These are phyloP conservation scores for Panthera uncia DNA, from an alignment of 2,113 vertebrate genomes.

Conservation along the genomic window DNA sequence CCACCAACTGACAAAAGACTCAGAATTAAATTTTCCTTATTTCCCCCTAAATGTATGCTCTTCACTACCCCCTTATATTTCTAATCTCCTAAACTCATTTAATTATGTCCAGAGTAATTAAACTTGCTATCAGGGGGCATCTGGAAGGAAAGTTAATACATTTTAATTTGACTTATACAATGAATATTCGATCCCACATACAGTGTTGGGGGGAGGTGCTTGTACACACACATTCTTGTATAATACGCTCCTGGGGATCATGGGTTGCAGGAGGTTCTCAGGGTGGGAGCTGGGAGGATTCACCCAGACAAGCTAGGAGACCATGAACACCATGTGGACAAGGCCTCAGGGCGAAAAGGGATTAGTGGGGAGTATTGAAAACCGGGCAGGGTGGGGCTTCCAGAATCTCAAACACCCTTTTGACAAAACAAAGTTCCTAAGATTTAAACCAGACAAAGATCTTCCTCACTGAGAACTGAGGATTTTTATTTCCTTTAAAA, in stretches of 20 bases:
- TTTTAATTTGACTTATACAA: conserved; percentile 78
- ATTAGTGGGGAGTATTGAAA: conserved; percentile 15
- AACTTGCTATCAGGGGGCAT: conserved; percentile 80
- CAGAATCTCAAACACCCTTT: conserved; percentile 40
- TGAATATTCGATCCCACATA: conserved; percentile 58
- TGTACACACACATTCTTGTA: conserved; percentile 24
- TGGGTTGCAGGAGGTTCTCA: neutral
- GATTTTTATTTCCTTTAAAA: conserved; percentile 49
- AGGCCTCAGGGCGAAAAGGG: neutral
- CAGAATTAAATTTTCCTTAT: conserved; percentile 64
- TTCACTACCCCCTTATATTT: conserved; percentile 66
- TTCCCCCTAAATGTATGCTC: conserved; percentile 62
- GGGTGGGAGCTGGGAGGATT: neutral
- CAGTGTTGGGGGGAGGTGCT: neutral
- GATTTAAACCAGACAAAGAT: conserved; percentile 50
- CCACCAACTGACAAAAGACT: conserved; percentile 40
- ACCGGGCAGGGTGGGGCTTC: neutral
- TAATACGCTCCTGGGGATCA: neutral
- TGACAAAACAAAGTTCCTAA: conserved; percentile 39
- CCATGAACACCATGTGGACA: neutral
- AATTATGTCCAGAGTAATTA: conserved; percentile 82
- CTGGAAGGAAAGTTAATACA: conserved; percentile 79
- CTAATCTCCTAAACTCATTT: conserved; percentile 79
- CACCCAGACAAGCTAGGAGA: neutral
- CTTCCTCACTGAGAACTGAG: neutral